Evolutionary conservation across 2,113 vertebrate species (phyloP).

Genomic region (Sisor rabdophorus): DNA sequence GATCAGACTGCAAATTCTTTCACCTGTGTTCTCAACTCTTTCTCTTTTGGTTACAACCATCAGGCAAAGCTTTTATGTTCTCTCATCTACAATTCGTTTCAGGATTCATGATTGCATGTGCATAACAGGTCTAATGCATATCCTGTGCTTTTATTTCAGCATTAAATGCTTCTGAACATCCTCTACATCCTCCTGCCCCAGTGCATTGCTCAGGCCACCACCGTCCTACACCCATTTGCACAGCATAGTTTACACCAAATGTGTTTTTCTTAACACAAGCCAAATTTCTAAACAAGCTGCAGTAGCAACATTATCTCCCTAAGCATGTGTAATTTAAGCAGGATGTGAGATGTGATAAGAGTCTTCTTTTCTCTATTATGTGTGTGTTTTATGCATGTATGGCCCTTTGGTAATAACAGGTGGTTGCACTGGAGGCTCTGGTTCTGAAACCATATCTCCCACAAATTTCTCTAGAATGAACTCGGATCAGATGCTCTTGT

Average conservation of each 20-base stretch:
- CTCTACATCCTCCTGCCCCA: conserved; percentile 56
- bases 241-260: conserved; percentile 59
- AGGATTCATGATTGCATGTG: neutral
- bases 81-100: conserved; percentile 22
- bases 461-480: conserved; percentile 27
- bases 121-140: conserved; percentile 22
- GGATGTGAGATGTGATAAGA: conserved; percentile 15
- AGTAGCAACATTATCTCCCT: neutral
- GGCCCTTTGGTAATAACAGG: conserved; percentile 48
- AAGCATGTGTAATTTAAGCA: conserved; percentile 33
- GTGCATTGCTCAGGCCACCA: conserved; percentile 39
- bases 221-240: conserved; percentile 53
- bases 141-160: conserved; percentile 63
- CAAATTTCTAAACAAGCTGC: neutral
- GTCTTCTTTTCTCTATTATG: neutral
- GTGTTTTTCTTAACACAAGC: conserved; percentile 21
- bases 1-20: conserved; percentile 8
- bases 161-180: conserved; percentile 56
- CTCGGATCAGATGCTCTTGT: conserved; percentile 41
- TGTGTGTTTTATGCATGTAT: neutral
- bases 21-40: neutral
- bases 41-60: neutral
- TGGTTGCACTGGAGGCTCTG: conserved; percentile 33
- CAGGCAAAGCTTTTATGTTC: conserved; percentile 21
- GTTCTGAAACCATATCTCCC: conserved; percentile 26